phyloP scores from a whole-genome alignment of 2,113 vertebrate species.

The Nanorana parkeri region DNA sequence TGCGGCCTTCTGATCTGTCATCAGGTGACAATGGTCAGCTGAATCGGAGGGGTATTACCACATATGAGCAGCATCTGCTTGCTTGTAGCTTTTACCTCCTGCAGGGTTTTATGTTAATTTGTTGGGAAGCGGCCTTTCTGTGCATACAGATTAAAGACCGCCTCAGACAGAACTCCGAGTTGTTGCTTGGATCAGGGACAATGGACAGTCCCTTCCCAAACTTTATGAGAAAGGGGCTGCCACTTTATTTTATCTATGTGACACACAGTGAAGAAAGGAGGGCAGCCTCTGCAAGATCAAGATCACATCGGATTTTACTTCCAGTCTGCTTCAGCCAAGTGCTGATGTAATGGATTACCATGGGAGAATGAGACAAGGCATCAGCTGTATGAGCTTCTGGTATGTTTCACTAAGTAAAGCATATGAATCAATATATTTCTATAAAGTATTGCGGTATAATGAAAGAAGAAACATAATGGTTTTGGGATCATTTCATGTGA shows the following conservation, averaged over 20 bases:
- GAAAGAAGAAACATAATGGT: too few species aligned
- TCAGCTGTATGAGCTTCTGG: conserved; percentile 23
- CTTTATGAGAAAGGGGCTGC: conserved; percentile 55
- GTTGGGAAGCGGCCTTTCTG: conserved; percentile 61
- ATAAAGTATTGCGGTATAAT: too few species aligned
- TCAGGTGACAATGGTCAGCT: conserved; percentile 70
- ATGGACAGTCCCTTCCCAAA: conserved; percentile 53
- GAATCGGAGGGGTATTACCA: conserved; percentile 72
- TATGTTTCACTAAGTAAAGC: background rate
- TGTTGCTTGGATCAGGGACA: conserved; percentile 59
- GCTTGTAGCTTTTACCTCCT: conserved; percentile 74
- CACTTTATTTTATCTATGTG: conserved; percentile 43
- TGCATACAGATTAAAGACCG: conserved; percentile 68
- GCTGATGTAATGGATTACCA: conserved; percentile 30
- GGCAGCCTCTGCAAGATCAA: background rate
- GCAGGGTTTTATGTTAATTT: conserved; percentile 74
- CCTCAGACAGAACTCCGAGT: conserved; percentile 65
- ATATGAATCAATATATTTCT: too few species aligned
- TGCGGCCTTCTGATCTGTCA: conserved; percentile 68
- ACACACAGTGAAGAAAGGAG: conserved; percentile 33
- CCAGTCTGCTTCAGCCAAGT: background rate
- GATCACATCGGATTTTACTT: background rate
- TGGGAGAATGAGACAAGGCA: conserved; percentile 25
- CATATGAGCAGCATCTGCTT: conserved; percentile 68
- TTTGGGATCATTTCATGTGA: too few species aligned